Evolutionary conservation across 2,113 vertebrate species (phyloP).

Genomic region (Solenodon paradoxus): DNA sequence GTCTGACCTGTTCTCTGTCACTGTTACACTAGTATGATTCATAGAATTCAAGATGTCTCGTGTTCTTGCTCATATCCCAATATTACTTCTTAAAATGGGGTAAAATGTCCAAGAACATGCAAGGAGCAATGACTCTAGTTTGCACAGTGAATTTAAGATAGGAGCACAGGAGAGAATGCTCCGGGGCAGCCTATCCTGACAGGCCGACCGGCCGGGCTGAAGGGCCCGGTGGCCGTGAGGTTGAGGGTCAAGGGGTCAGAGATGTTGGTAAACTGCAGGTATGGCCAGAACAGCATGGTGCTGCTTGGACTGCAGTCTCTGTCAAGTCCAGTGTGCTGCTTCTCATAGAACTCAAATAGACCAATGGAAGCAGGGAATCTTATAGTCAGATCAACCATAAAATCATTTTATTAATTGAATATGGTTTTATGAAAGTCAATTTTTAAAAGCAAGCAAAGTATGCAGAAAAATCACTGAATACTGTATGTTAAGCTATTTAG

Average conservation of each 20-base stretch:
- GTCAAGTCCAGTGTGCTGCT: neutral
- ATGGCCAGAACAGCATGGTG: rapidly evolving
- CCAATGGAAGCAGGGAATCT: neutral
- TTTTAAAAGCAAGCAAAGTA: neutral
- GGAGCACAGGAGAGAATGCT: neutral
- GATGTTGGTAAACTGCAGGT: too few relatives aligned
- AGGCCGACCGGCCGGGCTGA: too few relatives aligned
- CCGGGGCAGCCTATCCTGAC: too few relatives aligned
- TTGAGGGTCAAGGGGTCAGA: too few relatives aligned
- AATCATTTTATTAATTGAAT: neutral
- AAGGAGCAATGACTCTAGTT: neutral
- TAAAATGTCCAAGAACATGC: neutral
- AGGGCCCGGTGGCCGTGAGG: neutral
- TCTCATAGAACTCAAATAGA: neutral
- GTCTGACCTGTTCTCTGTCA: neutral
- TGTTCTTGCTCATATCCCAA: neutral
- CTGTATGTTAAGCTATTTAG: neutral
- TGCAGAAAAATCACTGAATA: neutral
- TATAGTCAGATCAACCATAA: neutral
- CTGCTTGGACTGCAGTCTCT: neutral
- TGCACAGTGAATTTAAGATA: neutral
- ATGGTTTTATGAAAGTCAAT: neutral
- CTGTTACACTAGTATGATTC: neutral
- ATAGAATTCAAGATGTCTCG: neutral
- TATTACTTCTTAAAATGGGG: neutral